A percentile compares a stretch with the other conserved stretches of the same genome.
Evolutionary conservation across 2,113 vertebrate species (phyloP).

Genomic region (Oncorhynchus clarkii): DNA sequence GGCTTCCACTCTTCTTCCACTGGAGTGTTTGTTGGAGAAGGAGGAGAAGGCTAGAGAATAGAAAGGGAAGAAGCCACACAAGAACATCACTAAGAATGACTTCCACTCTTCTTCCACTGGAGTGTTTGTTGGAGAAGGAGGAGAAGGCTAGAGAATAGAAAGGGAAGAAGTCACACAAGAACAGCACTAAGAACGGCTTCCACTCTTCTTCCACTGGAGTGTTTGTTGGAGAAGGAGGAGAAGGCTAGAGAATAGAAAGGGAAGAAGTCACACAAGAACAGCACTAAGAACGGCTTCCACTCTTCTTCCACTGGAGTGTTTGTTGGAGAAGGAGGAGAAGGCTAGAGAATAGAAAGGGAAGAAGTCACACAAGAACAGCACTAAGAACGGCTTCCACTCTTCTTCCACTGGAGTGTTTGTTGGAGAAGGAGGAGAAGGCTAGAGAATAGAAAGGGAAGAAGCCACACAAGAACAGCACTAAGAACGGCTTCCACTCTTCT

Average conservation of each 20-base stretch:
- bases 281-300: constrained; percentile 5
- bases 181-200: constrained; percentile 8
- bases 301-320: constrained; percentile 2
- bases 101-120: constrained; percentile 10
- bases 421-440: not conserved
- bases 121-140: not conserved
- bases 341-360: too few relatives aligned
- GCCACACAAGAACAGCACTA: not conserved
- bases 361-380: not conserved
- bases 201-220: constrained; percentile 8
- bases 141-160: too few relatives aligned
- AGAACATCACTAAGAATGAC: constrained; percentile 2
- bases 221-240: not conserved
- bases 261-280: not conserved
- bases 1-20: constrained; percentile 15
- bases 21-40: not conserved
- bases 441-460: not conserved
- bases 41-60: not conserved
- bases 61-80: not conserved
- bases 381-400: constrained; percentile 9
- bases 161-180: not conserved
- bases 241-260: too few relatives aligned
- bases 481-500: constrained; percentile 7
- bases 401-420: not conserved
- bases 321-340: not conserved